These are phyloP conservation scores for Gisinianus flammeolus DNA, from an alignment of 2,888 invertebrate species.

Conservation along the genomic window DNA sequence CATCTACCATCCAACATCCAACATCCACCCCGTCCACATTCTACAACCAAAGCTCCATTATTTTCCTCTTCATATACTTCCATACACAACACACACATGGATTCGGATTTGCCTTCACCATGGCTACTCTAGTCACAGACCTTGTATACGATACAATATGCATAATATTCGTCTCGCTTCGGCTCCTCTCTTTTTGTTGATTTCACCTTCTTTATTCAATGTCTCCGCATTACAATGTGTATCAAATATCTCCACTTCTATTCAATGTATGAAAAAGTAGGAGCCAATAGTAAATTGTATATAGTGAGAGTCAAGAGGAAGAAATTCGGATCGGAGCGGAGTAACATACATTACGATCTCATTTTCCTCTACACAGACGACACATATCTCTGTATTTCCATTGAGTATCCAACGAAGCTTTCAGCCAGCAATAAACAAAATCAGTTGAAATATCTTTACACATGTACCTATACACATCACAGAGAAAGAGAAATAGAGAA, in stretches of 20 bases:
- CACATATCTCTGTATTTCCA: neutral
- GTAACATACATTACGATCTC: neutral
- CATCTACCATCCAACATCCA: too few species aligned
- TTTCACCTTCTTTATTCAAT: neutral
- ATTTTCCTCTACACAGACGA: neutral
- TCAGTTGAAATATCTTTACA: neutral
- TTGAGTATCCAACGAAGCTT: too few species aligned
- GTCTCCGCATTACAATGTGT: neutral
- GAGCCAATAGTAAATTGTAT: neutral
- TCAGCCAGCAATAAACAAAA: neutral
- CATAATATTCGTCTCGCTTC: neutral
- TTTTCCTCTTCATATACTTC: neutral
- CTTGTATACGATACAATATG: too few species aligned
- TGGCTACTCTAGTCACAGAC: too few species aligned
- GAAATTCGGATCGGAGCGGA: neutral
- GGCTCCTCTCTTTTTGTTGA: neutral
- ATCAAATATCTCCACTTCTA: too few species aligned
- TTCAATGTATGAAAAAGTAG: neutral
- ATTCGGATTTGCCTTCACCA: too few species aligned
- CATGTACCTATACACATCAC: neutral
- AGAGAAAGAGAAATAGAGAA: neutral
- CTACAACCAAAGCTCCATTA: neutral
- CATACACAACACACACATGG: too few species aligned
- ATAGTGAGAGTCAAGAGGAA: too few species aligned
- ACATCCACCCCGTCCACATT: neutral